phyloP scores from a whole-genome alignment of 2,113 vertebrate species.

The Numida meleagris region DNA sequence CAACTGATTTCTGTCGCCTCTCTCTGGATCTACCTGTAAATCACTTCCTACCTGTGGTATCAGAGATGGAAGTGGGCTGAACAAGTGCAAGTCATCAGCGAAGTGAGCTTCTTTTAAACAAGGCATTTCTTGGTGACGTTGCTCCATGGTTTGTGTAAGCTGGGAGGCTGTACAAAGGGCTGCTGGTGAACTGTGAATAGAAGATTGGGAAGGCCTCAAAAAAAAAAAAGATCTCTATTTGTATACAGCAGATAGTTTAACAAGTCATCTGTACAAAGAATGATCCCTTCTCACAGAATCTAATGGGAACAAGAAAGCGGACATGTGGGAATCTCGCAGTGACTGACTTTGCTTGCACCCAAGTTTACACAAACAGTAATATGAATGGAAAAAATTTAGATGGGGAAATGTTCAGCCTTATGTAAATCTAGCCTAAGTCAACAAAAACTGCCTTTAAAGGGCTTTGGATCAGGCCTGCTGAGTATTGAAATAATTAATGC shows the following conservation, averaged over 20 bases:
- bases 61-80: slow-evolving; percentile 77
- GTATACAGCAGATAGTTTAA: neutral
- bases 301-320: neutral
- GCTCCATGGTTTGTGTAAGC: neutral
- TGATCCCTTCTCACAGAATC: neutral
- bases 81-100: neutral
- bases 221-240: neutral
- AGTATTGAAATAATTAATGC: neutral
- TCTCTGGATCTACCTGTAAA: slow-evolving; percentile 8
- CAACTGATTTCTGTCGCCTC: neutral
- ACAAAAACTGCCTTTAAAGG: neutral
- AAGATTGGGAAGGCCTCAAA: slow-evolving; percentile 21
- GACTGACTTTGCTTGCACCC: neutral
- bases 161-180: slow-evolving; percentile 4
- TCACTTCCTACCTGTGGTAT: slow-evolving; percentile 19
- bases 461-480: neutral
- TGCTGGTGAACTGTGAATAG: neutral
- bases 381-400: neutral
- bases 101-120: slow-evolving; percentile 33
- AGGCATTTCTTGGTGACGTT: neutral
- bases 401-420: neutral
- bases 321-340: fast-evolving
- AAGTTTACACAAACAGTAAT: neutral
- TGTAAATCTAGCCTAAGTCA: neutral
- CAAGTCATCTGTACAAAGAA: neutral